These are phyloP conservation scores for Condylura cristata DNA, from an alignment of 2,113 vertebrate species.

Conservation along the genomic window DNA sequence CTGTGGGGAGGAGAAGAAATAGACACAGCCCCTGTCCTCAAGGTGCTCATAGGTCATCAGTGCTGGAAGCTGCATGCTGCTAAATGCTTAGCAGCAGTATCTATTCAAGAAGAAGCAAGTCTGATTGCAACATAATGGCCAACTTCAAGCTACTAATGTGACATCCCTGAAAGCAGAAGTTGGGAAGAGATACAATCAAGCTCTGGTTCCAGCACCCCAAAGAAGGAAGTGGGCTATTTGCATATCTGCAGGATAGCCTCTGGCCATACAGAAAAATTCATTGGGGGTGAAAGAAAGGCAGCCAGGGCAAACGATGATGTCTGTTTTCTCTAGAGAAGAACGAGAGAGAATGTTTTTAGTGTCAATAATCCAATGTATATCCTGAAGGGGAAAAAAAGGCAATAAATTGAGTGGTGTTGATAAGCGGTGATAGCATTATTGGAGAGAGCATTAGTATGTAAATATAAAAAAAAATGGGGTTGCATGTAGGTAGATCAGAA, in stretches of 20 bases:
- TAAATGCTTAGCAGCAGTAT: not conserved
- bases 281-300: slow-evolving; percentile 29
- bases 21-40: not conserved
- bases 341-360: not conserved
- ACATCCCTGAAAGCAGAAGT: not conserved
- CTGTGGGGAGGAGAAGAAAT: not conserved
- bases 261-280: not conserved
- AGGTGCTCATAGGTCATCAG: not conserved
- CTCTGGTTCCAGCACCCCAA: not conserved
- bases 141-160: not conserved
- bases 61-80: not conserved
- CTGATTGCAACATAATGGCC: not conserved
- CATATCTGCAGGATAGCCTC: not conserved
- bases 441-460: not conserved
- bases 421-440: not conserved
- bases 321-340: slow-evolving; percentile 42
- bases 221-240: not conserved
- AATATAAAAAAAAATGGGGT: not conserved
- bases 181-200: not conserved
- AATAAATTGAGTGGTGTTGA: not conserved
- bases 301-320: slow-evolving; percentile 1
- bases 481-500: not conserved
- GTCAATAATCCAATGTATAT: not conserved
- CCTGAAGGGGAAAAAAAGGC: not conserved
- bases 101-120: not conserved